Conservation (phyloP, 2,113 vertebrate genomes). For the Podarcis muralis region DNA sequence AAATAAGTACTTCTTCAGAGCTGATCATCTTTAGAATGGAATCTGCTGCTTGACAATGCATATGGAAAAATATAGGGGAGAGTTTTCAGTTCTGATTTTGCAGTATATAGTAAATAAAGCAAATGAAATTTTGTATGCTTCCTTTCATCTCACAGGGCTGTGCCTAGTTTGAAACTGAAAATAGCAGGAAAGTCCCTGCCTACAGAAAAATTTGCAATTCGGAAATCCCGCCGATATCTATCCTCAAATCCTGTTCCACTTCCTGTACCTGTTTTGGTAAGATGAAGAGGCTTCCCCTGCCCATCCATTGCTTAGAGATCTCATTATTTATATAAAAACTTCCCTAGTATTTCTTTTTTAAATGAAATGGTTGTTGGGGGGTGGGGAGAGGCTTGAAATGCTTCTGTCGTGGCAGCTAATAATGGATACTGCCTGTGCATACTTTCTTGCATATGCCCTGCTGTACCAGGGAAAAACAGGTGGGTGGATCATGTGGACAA, state of each 20-base stretch:
- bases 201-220: slow-evolving; percentile 98
- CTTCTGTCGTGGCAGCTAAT: background rate
- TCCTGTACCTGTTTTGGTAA: slow-evolving; percentile 90
- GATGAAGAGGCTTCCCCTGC: slow-evolving; percentile 47
- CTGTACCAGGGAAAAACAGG: background rate
- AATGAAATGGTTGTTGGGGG: background rate
- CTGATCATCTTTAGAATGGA: background rate
- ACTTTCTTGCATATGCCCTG: background rate
- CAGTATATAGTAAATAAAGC: background rate
- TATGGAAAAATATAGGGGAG: background rate
- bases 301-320: background rate
- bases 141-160: slow-evolving; percentile 76
- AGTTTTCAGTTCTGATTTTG: background rate
- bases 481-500: background rate
- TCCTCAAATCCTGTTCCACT: slow-evolving; percentile 83
- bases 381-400: background rate
- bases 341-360: background rate
- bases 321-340: background rate
- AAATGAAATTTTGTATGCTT: background rate
- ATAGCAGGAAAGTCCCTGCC: slow-evolving; percentile 98
- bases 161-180: slow-evolving; percentile 94
- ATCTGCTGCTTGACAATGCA: background rate
- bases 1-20: background rate
- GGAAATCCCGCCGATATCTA: slow-evolving; percentile 92
- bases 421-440: background rate